A percentile compares a stretch with the other conserved stretches of the same genome.
Conservation (phyloP, 2,888 invertebrate species). For the Bombyx huttoni region DNA sequence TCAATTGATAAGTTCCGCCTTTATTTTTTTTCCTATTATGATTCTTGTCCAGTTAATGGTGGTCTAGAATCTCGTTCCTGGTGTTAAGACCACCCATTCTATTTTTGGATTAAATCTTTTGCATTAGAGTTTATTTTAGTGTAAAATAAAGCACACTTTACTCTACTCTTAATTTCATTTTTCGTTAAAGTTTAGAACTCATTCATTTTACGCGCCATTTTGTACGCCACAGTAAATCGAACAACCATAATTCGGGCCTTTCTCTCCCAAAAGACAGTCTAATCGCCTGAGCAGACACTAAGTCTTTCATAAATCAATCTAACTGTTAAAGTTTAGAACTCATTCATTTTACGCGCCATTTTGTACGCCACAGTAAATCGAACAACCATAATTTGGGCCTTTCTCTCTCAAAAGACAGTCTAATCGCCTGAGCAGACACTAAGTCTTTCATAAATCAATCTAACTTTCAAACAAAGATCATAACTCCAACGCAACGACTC, state of each 20-base stretch:
- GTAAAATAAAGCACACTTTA: no score
- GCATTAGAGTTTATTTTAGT: no score
- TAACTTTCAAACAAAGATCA: slow-evolving; percentile 68
- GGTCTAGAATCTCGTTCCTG: no score
- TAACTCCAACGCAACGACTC: slow-evolving; percentile 63
- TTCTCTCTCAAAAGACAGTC: slow-evolving; percentile 5
- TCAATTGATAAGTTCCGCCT: no score
- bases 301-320: slow-evolving; percentile 66
- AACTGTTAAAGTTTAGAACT: slow-evolving; percentile 66
- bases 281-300: slow-evolving; percentile 33
- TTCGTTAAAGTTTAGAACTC: no score
- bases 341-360: neutral
- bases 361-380: no score
- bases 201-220: slow-evolving; percentile 1
- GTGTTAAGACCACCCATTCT: no score
- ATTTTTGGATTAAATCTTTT: no score
- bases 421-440: slow-evolving; percentile 33
- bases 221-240: neutral
- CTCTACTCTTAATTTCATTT: no score
- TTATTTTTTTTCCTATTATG: no score
- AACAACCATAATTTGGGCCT: neutral
- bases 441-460: slow-evolving; percentile 65
- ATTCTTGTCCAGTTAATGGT: no score
- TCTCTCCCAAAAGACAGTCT: slow-evolving; percentile 7
- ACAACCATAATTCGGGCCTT: neutral